Evolutionary conservation across 2,797 vertebrate species (phyloP).

Genomic region (Echeneis naucrates): DNA sequence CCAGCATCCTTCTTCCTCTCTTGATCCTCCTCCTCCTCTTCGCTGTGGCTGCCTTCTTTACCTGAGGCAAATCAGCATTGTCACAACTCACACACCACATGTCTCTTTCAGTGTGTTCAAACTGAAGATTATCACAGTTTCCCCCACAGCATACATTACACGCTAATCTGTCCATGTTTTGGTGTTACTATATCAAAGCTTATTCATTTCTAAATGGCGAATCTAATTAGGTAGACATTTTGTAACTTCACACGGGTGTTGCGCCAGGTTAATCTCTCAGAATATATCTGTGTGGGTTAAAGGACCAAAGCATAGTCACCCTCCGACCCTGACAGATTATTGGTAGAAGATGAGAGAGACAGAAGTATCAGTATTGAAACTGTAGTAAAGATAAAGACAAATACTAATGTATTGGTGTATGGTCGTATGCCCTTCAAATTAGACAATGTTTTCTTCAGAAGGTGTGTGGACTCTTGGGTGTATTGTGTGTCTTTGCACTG

Average conservation of each 20-base stretch:
- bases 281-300: not conserved
- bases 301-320: not conserved
- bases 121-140: slow-evolving; percentile 20
- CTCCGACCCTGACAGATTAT: too few species aligned
- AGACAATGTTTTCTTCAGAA: too few species aligned
- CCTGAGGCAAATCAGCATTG: slow-evolving; percentile 43
- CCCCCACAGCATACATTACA: slow-evolving; percentile 27
- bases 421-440: too few species aligned
- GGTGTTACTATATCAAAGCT: slow-evolving; percentile 40
- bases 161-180: slow-evolving; percentile 13
- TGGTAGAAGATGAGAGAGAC: too few species aligned
- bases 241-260: slow-evolving; percentile 29
- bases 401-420: too few species aligned
- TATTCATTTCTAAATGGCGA: slow-evolving; percentile 17
- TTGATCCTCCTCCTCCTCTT: slow-evolving; percentile 33
- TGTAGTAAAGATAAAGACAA: too few species aligned
- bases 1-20: not conserved
- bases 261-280: slow-evolving; percentile 11
- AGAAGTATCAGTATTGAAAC: too few species aligned
- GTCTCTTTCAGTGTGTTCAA: slow-evolving; percentile 25
- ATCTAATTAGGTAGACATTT: slow-evolving; percentile 2
- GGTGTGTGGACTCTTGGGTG: too few species aligned
- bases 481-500: too few species aligned
- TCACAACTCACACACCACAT: slow-evolving; percentile 39
- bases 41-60: slow-evolving; percentile 5